A percentile compares a stretch with the other conserved stretches of the same genome.
Conservation (phyloP, 2,888 invertebrate species). For the Eupelmus urozonus region DNA sequence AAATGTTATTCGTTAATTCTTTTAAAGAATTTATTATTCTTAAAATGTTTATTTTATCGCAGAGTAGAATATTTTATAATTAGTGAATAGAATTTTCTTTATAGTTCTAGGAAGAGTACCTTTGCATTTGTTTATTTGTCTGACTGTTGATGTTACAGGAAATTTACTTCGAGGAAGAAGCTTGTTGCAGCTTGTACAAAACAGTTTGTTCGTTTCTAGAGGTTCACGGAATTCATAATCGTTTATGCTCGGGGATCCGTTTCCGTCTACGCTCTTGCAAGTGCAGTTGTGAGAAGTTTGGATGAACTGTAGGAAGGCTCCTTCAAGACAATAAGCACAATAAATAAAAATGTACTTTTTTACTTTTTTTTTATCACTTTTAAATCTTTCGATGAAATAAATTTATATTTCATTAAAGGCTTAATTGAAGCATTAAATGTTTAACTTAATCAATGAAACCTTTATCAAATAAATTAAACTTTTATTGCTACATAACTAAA, state of each 20-base stretch:
- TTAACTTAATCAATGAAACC: too few relatives aligned
- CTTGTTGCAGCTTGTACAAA: constrained; percentile 69
- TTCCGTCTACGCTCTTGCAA: constrained; percentile 61
- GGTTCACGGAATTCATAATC: constrained; percentile 66
- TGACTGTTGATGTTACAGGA: constrained; percentile 67
- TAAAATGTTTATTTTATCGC: too few relatives aligned
- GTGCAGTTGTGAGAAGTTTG: constrained; percentile 67
- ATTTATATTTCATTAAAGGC: too few relatives aligned
- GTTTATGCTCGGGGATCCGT: not conserved
- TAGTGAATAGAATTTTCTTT: too few relatives aligned
- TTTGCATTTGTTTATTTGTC: constrained; percentile 67
- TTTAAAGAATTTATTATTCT: too few relatives aligned
- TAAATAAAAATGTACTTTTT: not conserved
- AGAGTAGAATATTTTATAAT: too few relatives aligned
- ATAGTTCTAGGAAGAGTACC: constrained; percentile 62
- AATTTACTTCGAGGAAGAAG: constrained; percentile 67
- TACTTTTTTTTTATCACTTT: too few relatives aligned
- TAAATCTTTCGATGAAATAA: too few relatives aligned
- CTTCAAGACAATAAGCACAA: constrained; percentile 57
- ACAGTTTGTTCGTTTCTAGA: constrained; percentile 63
- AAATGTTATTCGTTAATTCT: too few relatives aligned
- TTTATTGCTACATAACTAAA: too few relatives aligned
- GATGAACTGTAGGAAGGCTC: constrained; percentile 67
- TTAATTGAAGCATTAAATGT: not conserved
- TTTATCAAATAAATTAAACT: too few relatives aligned